Conservation (phyloP, 1,140 invertebrate genomes). For the Ganaspis sp. region DNA sequence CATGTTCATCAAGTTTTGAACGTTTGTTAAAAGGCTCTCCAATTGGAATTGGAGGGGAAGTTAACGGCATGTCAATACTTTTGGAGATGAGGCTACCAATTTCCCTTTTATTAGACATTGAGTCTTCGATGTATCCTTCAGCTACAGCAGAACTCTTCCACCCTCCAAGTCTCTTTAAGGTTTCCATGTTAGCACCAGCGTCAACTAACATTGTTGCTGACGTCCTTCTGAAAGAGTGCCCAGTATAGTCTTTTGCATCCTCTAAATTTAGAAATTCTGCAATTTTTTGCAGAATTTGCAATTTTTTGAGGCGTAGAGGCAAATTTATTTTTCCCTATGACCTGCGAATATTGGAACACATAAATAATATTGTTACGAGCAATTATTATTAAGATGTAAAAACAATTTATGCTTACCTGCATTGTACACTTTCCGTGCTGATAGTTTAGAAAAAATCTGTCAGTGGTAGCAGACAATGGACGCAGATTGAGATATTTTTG, state of each 20-base stretch:
- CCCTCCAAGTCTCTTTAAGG: background rate
- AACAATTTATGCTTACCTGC: background rate
- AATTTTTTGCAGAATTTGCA: too few relatives aligned
- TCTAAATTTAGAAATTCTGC: too few relatives aligned
- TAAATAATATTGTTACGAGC: background rate
- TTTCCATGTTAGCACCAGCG: background rate
- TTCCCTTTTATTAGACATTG: background rate
- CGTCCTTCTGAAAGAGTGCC: too few relatives aligned
- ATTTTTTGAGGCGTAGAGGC: too few relatives aligned
- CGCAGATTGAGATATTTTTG: background rate
- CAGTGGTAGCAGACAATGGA: background rate
- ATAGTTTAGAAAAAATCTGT: background rate
- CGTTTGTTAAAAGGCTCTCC: background rate
- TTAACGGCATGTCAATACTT: background rate
- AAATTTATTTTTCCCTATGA: background rate
- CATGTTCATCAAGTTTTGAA: background rate
- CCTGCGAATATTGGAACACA: background rate
- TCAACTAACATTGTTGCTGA: background rate
- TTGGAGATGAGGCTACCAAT: conserved; percentile 15
- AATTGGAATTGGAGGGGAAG: background rate
- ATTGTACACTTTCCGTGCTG: background rate
- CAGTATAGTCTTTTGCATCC: too few relatives aligned
- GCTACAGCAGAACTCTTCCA: conserved; percentile 27
- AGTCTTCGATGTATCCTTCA: conserved; percentile 28
- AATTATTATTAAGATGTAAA: background rate